Conservation (phyloP, 2,888 invertebrate genomes). For the Brachypalpus laphriformis region DNA sequence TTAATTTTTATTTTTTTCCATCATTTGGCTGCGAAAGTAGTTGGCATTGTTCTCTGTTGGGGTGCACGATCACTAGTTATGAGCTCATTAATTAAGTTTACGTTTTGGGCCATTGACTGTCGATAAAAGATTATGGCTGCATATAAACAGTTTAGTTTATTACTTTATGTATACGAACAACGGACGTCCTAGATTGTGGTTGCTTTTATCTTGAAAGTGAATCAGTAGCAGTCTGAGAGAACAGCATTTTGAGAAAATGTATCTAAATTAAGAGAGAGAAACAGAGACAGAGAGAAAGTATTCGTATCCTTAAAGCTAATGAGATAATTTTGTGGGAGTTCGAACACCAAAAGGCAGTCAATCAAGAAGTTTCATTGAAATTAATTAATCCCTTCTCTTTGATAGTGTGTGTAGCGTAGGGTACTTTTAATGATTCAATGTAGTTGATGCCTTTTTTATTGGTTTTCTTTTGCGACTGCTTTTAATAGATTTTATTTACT, state of each 20-base stretch:
- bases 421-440: neutral
- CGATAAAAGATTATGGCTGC: conserved; percentile 46
- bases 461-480: no score
- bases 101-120: conserved; percentile 27
- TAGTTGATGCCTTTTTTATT: neutral
- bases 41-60: neutral
- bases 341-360: neutral
- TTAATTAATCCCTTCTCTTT: neutral
- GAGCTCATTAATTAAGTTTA: conserved; percentile 51
- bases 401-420: neutral
- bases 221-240: neutral
- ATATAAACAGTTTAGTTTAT: conserved; percentile 52
- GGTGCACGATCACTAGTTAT: conserved; percentile 15
- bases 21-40: neutral
- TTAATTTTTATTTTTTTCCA: conserved; percentile 32
- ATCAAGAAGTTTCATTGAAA: neutral
- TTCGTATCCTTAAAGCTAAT: neutral
- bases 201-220: neutral
- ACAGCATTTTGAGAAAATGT: neutral
- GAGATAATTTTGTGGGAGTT: neutral
- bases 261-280: neutral
- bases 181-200: neutral
- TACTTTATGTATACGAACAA: conserved; percentile 15
- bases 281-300: neutral
- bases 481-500: no score